A percentile compares a stretch with the other conserved stretches of the same genome.
Conservation (phyloP, 2,113 vertebrate species). For the Oceanodroma tethys region DNA sequence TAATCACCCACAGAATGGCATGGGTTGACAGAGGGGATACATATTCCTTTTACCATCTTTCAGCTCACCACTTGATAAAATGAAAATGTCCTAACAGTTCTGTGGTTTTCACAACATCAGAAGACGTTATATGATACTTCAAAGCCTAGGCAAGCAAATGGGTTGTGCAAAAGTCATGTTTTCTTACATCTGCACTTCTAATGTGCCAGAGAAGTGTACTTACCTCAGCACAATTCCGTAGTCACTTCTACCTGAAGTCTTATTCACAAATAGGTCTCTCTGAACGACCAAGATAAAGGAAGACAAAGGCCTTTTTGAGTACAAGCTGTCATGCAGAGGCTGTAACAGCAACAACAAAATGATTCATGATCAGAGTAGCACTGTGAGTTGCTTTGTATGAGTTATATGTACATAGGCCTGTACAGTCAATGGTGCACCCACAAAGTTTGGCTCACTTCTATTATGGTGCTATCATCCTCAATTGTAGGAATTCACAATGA, state of each 20-base stretch:
- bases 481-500: background rate
- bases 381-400: background rate
- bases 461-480: background rate
- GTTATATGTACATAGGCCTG: background rate
- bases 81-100: background rate
- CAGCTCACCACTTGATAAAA: background rate
- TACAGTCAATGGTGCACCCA: background rate
- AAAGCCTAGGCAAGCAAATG: background rate
- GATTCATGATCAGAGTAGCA: background rate
- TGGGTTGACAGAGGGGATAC: background rate
- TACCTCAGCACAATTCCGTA: background rate
- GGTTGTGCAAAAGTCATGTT: background rate
- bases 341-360: background rate
- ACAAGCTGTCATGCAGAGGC: background rate
- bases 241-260: background rate
- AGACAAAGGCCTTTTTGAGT: background rate
- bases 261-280: background rate
- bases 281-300: background rate
- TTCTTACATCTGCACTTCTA: background rate
- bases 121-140: background rate
- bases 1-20: background rate
- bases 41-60: background rate
- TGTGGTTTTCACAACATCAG: background rate
- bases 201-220: background rate
- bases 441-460: background rate